Evolutionary conservation across 2,888 invertebrate genomes (phyloP).

Genomic region (Megastigmus dorsalis): DNA sequence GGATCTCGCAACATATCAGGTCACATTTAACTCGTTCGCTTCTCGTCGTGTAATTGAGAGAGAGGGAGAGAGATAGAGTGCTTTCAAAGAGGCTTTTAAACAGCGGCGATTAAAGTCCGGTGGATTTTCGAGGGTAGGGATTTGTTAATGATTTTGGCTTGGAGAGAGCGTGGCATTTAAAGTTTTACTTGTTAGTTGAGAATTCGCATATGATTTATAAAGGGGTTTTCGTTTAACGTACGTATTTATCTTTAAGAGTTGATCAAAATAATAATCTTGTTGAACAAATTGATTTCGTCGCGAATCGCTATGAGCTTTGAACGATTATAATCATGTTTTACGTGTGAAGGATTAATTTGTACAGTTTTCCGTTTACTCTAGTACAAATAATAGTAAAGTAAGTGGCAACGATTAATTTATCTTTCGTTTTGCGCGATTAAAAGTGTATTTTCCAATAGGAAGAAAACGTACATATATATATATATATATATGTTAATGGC

Average conservation of each 20-base stretch:
- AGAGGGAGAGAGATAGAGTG: no score
- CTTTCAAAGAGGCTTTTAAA: conserved; percentile 29
- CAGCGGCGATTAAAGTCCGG: conserved; percentile 26
- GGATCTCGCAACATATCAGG: conserved; percentile 3
- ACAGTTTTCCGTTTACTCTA: neutral
- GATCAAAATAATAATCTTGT: no score
- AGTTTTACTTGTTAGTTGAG: neutral
- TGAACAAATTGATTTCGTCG: no score
- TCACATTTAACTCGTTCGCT: neutral
- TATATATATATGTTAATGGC: neutral
- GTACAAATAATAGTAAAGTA: neutral
- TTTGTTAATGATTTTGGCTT: conserved; percentile 26
- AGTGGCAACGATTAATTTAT: neutral
- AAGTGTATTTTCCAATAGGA: no score
- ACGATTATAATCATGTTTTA: no score
- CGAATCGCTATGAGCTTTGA: neutral
- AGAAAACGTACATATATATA: no score
- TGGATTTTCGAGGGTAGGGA: neutral
- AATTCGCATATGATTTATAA: conserved; percentile 18
- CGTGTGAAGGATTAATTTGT: no score
- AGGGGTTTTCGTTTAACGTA: no score
- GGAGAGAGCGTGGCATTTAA: neutral
- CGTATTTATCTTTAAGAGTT: no score
- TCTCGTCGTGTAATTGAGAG: conserved; percentile 32
- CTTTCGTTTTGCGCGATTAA: no score